Percentiles rank a stretch among this genome's conserved stretches.
Evolutionary conservation across 2,797 vertebrate species (phyloP).

Genomic region (Coccyzus lansbergi): DNA sequence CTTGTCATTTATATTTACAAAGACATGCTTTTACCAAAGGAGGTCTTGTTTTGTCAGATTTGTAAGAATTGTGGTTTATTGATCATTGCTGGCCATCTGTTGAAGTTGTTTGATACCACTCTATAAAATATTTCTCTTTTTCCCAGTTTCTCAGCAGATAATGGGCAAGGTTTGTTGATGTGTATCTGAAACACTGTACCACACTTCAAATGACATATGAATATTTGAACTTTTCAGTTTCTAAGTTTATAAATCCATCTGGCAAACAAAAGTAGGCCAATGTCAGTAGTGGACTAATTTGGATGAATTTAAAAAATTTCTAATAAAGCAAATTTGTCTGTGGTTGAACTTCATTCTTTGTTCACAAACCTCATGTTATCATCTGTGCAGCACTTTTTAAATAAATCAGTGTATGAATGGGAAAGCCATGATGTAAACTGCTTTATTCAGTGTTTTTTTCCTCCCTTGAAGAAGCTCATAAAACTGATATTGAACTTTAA

Average conservation of each 20-base stretch:
- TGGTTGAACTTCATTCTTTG: conserved; percentile 51
- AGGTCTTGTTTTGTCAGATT: conserved; percentile 35
- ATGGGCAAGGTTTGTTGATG: conserved; percentile 40
- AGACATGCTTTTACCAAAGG: conserved; percentile 28
- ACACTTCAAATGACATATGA: conserved; percentile 49
- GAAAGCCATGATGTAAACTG: background rate
- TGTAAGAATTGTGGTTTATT: conserved; percentile 55
- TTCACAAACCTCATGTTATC: conserved; percentile 26
- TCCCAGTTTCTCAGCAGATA: conserved; percentile 54
- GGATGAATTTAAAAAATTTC: background rate
- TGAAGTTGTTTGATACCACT: conserved; percentile 52
- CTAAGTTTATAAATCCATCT: conserved; percentile 42
- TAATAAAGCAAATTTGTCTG: background rate
- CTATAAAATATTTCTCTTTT: conserved; percentile 39
- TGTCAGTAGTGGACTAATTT: background rate
- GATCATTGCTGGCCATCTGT: conserved; percentile 67
- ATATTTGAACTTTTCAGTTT: conserved; percentile 61
- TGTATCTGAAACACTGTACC: conserved; percentile 30
- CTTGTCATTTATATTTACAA: conserved; percentile 41
- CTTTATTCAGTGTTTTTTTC: background rate
- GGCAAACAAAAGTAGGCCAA: background rate
- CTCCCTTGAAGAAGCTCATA: background rate
- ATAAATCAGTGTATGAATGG: conserved; percentile 45
- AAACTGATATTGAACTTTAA: background rate
- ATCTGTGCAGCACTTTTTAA: conserved; percentile 34